Evolutionary conservation across 1,140 invertebrate genomes (phyloP).

Genomic region (Notospermus geniculatus): DNA sequence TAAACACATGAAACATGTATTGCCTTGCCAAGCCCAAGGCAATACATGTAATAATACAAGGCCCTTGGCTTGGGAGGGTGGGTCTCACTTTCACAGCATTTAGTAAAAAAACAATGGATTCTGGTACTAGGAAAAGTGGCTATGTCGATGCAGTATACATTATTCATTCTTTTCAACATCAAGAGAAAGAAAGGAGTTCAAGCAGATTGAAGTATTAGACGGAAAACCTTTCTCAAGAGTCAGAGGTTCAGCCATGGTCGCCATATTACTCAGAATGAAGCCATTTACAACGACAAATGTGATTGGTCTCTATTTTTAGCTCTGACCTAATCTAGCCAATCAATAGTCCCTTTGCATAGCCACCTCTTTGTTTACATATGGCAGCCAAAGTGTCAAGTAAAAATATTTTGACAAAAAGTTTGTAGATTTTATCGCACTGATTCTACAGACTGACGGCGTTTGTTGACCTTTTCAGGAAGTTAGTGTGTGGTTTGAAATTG

Average conservation of each 20-base stretch:
- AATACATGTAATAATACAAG: too few relatives aligned
- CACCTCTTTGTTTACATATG: too few relatives aligned
- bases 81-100: neutral
- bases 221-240: slow-evolving; percentile 51
- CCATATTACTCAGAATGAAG: slow-evolving; percentile 34
- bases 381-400: too few relatives aligned
- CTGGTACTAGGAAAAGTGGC: neutral
- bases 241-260: slow-evolving; percentile 50
- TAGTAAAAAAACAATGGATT: slow-evolving; percentile 1
- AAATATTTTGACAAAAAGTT: too few relatives aligned
- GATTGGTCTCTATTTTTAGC: too few relatives aligned
- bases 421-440: too few relatives aligned
- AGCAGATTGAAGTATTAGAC: neutral
- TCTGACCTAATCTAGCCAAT: too few relatives aligned
- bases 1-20: too few relatives aligned
- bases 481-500: too few relatives aligned
- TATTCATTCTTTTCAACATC: neutral
- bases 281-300: too few relatives aligned
- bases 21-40: too few relatives aligned
- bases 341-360: too few relatives aligned
- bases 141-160: slow-evolving; percentile 10
- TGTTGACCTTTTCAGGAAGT: slow-evolving; percentile 20
- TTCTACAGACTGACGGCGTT: neutral
- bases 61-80: neutral
- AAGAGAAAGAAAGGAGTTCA: slow-evolving; percentile 2